phyloP scores from a whole-genome alignment of 2,113 vertebrate species.

The Dromiciops gliroides region DNA sequence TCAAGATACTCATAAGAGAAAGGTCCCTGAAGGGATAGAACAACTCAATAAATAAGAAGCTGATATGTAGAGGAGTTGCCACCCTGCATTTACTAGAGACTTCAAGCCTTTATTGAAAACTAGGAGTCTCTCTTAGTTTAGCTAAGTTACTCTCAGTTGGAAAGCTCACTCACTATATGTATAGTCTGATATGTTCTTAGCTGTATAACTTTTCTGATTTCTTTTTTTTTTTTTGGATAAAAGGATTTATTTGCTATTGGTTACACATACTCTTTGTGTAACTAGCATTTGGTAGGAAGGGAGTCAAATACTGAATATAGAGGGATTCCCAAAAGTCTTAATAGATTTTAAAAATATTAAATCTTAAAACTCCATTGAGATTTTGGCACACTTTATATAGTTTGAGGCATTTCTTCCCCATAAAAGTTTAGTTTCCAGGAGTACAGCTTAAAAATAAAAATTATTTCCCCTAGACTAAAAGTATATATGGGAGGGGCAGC shows the following conservation, averaged over 20 bases:
- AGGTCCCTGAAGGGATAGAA: background rate
- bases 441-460: background rate
- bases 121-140: background rate
- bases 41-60: background rate
- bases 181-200: background rate
- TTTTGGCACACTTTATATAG: too few relatives aligned
- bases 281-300: background rate
- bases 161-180: background rate
- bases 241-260: background rate
- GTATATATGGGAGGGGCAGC: background rate
- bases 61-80: background rate
- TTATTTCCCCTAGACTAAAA: background rate
- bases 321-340: too few relatives aligned
- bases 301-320: background rate
- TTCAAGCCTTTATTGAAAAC: background rate
- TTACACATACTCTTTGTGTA: background rate
- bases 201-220: background rate
- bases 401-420: background rate
- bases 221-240: background rate
- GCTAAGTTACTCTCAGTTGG: background rate
- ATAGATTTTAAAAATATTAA: background rate
- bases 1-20: background rate
- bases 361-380: background rate
- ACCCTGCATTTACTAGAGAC: background rate
- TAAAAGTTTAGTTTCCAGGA: background rate